phyloP scores from a whole-genome alignment of 2,888 invertebrate species.

The Megastigmus dorsalis region DNA sequence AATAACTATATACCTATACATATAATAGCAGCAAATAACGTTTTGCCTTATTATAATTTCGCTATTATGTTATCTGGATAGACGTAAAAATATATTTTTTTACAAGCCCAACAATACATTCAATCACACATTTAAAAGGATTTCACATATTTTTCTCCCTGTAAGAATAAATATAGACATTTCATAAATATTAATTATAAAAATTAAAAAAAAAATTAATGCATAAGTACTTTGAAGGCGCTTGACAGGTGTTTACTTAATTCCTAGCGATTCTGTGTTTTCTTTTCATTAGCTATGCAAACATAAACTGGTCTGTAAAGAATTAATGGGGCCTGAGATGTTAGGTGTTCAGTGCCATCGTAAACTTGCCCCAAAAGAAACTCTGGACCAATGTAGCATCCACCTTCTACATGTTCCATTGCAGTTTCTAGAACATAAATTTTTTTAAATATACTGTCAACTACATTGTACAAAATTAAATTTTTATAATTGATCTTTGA shows the following conservation, averaged over 20 bases:
- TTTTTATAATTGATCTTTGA: not conserved
- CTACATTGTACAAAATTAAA: not conserved
- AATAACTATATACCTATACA: constrained; percentile 1
- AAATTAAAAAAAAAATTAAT: constrained; percentile 15
- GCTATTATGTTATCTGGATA: constrained; percentile 1
- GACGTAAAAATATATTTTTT: constrained; percentile 21
- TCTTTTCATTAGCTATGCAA: constrained; percentile 70
- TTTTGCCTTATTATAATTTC: constrained; percentile 10
- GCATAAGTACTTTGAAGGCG: not conserved
- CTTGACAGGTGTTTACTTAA: not conserved
- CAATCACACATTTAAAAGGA: constrained; percentile 12
- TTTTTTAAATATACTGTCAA: too few species aligned
- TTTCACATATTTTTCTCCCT: constrained; percentile 15
- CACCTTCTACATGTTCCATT: constrained; percentile 84
- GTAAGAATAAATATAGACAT: not conserved
- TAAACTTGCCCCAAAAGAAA: constrained; percentile 87
- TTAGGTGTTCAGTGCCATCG: constrained; percentile 77
- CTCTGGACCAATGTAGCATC: constrained; percentile 85
- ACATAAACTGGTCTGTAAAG: constrained; percentile 82
- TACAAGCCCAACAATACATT: constrained; percentile 17
- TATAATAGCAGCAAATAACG: not conserved
- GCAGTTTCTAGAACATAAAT: constrained; percentile 84
- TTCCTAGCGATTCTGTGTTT: constrained; percentile 49
- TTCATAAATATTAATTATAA: constrained; percentile 8
- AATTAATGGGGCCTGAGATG: constrained; percentile 75